Conservation (phyloP, 2,888 invertebrate genomes). For the Julus scandinavius region DNA sequence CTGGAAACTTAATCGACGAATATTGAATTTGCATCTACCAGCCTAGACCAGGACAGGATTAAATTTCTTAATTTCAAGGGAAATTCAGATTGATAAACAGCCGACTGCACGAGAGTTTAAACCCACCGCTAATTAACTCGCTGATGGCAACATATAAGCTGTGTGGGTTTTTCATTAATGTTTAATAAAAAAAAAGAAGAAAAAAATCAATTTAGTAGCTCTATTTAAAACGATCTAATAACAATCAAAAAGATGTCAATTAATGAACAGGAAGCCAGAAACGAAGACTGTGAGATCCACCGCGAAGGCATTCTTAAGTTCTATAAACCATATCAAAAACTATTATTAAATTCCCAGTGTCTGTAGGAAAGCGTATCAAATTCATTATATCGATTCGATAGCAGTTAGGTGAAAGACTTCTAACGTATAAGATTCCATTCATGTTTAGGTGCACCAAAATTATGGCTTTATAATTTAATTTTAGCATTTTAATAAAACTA, state of each 20-base stretch:
- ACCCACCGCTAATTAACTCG: neutral
- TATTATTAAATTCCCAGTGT: neutral
- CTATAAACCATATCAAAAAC: neutral
- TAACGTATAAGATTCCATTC: too few species aligned
- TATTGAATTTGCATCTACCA: neutral
- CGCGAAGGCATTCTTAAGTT: neutral
- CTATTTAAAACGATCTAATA: neutral
- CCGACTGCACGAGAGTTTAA: neutral
- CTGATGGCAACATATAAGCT: neutral
- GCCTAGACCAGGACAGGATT: neutral
- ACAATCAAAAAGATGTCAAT: slow-evolving; percentile 19
- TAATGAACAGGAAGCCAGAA: neutral
- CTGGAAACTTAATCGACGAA: neutral
- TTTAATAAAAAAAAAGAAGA: neutral
- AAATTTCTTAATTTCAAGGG: slow-evolving; percentile 36
- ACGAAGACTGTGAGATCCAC: neutral
- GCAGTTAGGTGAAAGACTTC: neutral
- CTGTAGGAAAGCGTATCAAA: neutral
- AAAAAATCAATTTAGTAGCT: neutral
- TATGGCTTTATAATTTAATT: too few species aligned
- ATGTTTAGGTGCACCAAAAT: too few species aligned
- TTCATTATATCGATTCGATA: slow-evolving; percentile 2
- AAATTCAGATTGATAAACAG: slow-evolving; percentile 13
- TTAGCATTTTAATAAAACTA: too few species aligned
- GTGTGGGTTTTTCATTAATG: neutral